Evolutionary conservation across 1,140 invertebrate genomes (phyloP), one percentile per base, ranked within the genome.

Genomic region (Drosophila rufa): DNA sequence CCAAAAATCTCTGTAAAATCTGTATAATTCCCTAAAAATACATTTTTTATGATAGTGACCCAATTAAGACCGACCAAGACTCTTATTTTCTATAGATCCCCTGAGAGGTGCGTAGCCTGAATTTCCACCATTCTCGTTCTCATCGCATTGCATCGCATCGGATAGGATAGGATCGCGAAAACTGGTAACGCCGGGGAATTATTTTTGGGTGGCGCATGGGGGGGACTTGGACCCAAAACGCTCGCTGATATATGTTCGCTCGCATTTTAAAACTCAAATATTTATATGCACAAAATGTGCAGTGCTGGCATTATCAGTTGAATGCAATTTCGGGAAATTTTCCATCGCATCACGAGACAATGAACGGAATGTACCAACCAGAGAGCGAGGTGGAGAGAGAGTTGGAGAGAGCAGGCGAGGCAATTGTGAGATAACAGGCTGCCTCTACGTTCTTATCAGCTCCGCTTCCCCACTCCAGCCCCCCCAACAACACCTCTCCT

Each of bases 271-370:
- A 33, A 56, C n/a, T 43, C n/a, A 38, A 14, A 33, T 79, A 68
- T 48, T 25, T 46, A 65, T 53, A 55, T 68, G 65, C 22, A 25
- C 53, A 80, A 71, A 55, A 75, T 36, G 51, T 84, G 81, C 81
- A 82, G 40, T 56, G 75, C 38, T 59, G 64, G 46, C 80, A 73
- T 78, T 86, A 85, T 86, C 82, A 75, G 74, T 77, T 40, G 58
- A 73, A 59, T 87, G 83, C 83, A 86, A 83, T 82, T 87, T 87
- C 30, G 83, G 75, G 48, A 62, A 82, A 89, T 82, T 86, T 87
- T 79, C 82, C 82, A 82, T 76, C 75, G 59, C 82, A 82, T 76
- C 75, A 77, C 75, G 75, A 77, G 75, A 77, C 75, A 77, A 68
- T 68, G 53, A 67, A 77, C 61, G 69, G 57, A 64, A 65, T 69